Conservation (phyloP, 2,113 vertebrate genomes). For the Hypocryptadius cinnamomeus region DNA sequence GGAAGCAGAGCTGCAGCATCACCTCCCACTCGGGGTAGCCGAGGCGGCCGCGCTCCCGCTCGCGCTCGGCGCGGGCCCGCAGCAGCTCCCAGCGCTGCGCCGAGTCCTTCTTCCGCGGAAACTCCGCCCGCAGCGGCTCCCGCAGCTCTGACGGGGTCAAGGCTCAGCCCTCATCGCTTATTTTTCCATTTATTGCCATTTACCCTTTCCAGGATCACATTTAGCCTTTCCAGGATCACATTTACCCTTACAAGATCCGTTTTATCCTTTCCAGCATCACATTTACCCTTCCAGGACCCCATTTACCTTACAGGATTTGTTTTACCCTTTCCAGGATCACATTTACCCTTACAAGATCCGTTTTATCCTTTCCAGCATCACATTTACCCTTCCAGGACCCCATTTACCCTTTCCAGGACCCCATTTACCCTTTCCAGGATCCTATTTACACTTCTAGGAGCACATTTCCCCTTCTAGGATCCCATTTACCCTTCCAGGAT, state of each 20-base stretch:
- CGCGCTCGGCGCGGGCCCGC: neutral
- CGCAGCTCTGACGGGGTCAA: neutral
- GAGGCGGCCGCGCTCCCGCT: neutral
- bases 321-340: too few species aligned
- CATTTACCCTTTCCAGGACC: neutral
- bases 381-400: too few species aligned
- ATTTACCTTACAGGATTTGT: neutral
- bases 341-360: accelerated
- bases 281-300: too few species aligned
- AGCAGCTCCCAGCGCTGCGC: conserved; percentile 79
- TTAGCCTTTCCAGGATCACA: too few species aligned
- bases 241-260: neutral
- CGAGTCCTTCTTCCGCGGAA: conserved; percentile 72
- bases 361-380: too few species aligned
- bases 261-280: too few species aligned
- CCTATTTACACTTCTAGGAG: neutral
- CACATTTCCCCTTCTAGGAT: too few species aligned
- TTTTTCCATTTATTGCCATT: too few species aligned
- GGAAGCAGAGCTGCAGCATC: conserved; percentile 96
- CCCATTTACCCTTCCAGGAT: neutral
- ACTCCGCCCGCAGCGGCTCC: conserved; percentile 66
- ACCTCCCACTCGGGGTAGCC: conserved; percentile 79
- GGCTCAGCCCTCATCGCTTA: neutral
- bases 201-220: neutral
- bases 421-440: neutral